Evolutionary conservation across 2,888 invertebrate species (phyloP), one percentile per base, ranked within the genome.

Genomic region (Ypsolopha scabrella): DNA sequence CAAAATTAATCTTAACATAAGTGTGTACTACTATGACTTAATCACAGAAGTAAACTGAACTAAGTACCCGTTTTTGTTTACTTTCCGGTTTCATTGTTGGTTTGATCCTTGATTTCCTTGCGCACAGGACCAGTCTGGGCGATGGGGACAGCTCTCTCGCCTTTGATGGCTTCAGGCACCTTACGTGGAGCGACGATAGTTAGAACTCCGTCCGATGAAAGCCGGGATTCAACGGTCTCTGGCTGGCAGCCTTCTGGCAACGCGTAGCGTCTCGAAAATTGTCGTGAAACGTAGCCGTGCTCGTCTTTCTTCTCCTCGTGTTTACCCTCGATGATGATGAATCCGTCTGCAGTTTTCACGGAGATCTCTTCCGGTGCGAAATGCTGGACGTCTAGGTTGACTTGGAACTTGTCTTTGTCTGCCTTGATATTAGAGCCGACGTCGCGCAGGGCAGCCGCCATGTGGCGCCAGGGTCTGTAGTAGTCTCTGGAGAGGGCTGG

Each of bases 301-400:
- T 91, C 90, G 59, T 93, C 93, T 55, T 90, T 87, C 60, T 90
- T 90, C 63, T 94, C 93, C 59, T 92, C 92, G 60, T 94, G 94
- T 64, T 91, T 92, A 0, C 91, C 93, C 67, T 94, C 93, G 7
- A 93, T 80, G 6, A 93, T 82, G 9, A 94, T 86, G 48, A 76
- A 86, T 48, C 90, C 88, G 50, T 92, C 92, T 0, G 88, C 87
- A 0, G 91, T 91, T 69, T 92, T 93, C 0, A 94, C 93, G 0
- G 87, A 82, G 44, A 94, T 89, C 64, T 94, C 94, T 47, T 90
- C 88, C 0, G 94, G 93, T 2, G 88, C 72, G 61, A 93, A 94
- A 58, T 93, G 91, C 56, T 91, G 90, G 0, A 94, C 92, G 63
- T 94, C 93, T 60, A 93, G 71, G 60, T 88, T 89, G 1, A 92